Evolutionary conservation across 2,113 vertebrate genomes (phyloP), one percentile per base, ranked within the genome.

Genomic region (Saguinus midas): DNA sequence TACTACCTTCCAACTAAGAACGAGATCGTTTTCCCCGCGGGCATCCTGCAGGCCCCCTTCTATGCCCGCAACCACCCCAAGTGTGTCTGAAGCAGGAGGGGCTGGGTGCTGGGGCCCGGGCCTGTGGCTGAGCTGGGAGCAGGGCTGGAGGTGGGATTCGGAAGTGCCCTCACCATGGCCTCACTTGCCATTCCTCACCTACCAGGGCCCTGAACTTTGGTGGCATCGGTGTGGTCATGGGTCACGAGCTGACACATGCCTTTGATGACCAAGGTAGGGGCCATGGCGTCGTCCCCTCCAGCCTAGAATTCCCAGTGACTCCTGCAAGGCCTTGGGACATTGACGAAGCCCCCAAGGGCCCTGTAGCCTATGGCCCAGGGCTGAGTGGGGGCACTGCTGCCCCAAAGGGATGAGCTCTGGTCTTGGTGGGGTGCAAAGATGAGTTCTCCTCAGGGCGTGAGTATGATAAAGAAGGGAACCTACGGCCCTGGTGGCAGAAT

Each of bases 1-100:
- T 99, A 99, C 98, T 99, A 99, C 98, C 99, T 99, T 98, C 99
- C 99, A 85, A 99, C 99, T 93, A 99, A 99, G 98, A 99, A 99
- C 0, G 99, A 99, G 89, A 99, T 99, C 1, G 99, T 99, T 90
- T 99, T 99, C 96, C 99, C 99, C 0, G 99, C 99, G 0, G 99
- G 99, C 81, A 99, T 99, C 97, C 99, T 99, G 43, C 99, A 99
- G 97, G 99, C 99, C 87, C 99, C 99, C 0, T 99, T 99, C 99
- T 99, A 99, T 2, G 99, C 99, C 80, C 99, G 98, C 43, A 99
- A 99, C 97, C 99, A 99, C 81, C 99, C 99, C 94, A 99, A 99
- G 99, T 99, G 93, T 98, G 99, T 98, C 57, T 81, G 92, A 88
- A 88, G 81, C 90, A 64, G 92, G 76, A 48, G 90, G 87, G 55